These are phyloP conservation scores for Oreonectes daqikongensis DNA, from an alignment of 2,797 vertebrate species.

Conservation along the genomic window DNA sequence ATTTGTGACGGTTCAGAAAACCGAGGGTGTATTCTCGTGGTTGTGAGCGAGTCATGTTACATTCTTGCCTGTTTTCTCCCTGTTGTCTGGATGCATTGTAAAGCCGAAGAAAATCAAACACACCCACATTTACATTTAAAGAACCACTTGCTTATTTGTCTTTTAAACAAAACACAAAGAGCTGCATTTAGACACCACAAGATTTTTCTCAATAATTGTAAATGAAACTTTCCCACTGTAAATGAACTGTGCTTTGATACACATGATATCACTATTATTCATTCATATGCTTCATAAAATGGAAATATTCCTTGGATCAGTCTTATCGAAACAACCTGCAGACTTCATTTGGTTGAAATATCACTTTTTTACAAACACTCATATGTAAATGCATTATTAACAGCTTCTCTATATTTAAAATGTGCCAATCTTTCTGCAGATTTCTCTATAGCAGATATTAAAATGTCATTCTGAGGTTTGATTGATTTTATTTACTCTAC, in stretches of 20 bases:
- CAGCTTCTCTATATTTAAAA: slow-evolving; percentile 78
- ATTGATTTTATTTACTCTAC: slow-evolving; percentile 69
- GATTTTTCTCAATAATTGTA: background rate
- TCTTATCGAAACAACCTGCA: slow-evolving; percentile 32
- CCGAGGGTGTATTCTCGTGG: slow-evolving; percentile 48
- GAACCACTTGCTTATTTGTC: background rate
- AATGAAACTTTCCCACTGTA: background rate
- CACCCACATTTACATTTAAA: slow-evolving; percentile 57
- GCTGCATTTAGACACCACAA: background rate
- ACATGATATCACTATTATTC: slow-evolving; percentile 21
- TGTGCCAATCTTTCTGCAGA: slow-evolving; percentile 75
- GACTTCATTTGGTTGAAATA: slow-evolving; percentile 69
- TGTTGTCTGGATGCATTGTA: slow-evolving; percentile 77
- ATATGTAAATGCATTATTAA: slow-evolving; percentile 69
- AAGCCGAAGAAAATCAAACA: slow-evolving; percentile 70
- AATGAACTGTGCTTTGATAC: background rate
- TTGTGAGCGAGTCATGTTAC: slow-evolving; percentile 71
- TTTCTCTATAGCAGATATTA: slow-evolving; percentile 74
- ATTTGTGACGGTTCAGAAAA: slow-evolving; percentile 23
- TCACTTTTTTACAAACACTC: slow-evolving; percentile 72
- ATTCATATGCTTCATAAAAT: slow-evolving; percentile 30
- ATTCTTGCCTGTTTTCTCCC: slow-evolving; percentile 76
- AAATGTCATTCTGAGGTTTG: slow-evolving; percentile 77
- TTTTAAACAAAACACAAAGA: too few relatives aligned
- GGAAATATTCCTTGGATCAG: slow-evolving; percentile 28